A percentile compares a stretch with the other conserved stretches of the same genome.
phyloP scores from a whole-genome alignment of 2,113 vertebrate species.

The Capreolus pygargus region DNA sequence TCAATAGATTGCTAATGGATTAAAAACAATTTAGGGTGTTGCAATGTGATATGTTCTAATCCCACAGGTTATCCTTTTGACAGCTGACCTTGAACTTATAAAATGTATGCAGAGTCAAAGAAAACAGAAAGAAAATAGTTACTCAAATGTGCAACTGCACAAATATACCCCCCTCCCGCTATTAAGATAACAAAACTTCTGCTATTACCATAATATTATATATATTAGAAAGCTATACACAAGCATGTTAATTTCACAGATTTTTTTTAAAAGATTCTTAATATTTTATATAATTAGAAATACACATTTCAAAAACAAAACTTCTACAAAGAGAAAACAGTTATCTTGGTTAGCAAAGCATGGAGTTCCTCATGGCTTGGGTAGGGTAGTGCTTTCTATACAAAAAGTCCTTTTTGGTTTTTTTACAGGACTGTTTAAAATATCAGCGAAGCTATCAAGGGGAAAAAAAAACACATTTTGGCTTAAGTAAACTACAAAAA shows the following conservation, averaged over 20 bases:
- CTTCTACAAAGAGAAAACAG: conserved; percentile 99
- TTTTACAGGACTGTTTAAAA: conserved; percentile 90
- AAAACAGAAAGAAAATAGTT: conserved; percentile 85
- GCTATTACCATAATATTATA: conserved; percentile 95
- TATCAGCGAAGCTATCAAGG: conserved; percentile 97
- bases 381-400: conserved; percentile 90
- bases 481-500: conserved; percentile 99
- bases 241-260: conserved; percentile 99
- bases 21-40: conserved; percentile 82
- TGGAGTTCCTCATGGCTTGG: conserved; percentile 96
- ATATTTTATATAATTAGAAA: conserved; percentile 99
- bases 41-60: conserved; percentile 77
- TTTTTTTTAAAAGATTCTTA: conserved; percentile 98
- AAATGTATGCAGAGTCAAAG: conserved; percentile 84
- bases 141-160: conserved; percentile 93
- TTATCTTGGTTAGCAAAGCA: conserved; percentile 97
- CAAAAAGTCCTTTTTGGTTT: conserved; percentile 88
- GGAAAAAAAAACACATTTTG: conserved; percentile 96
- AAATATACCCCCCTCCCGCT: conserved; percentile 92
- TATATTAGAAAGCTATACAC: conserved; percentile 99
- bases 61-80: conserved; percentile 83
- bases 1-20: conserved; percentile 83
- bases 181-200: conserved; percentile 94
- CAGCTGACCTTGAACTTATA: conserved; percentile 81
- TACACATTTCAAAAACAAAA: conserved; percentile 99